Evolutionary conservation across 2,797 vertebrate genomes (phyloP), one percentile per base, ranked within the genome.

Genomic region (Euthynnus affinis): DNA sequence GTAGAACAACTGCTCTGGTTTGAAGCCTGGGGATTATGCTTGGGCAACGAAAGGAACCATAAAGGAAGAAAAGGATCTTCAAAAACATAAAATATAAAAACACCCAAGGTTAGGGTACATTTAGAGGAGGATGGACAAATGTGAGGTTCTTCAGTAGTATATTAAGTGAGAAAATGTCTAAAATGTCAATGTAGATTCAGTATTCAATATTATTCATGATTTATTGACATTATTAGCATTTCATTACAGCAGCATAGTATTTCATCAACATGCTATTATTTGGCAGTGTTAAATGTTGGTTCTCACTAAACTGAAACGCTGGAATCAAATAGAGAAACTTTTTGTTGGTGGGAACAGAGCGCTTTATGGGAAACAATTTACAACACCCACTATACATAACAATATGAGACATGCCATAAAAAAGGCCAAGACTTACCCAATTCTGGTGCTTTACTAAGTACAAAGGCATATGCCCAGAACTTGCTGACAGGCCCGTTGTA

Each of bases 401-500:
- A 57, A 52, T 20, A 52, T 51, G 3, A 73, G 18, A 61, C 9
- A n/a, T 18, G 34, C 5, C 9, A 61, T 51, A 2, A 67, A 57
- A 57, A 44, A 63, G 6, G 37, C 83, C 92, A 48, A 0, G 0
- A 88, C 97, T 98, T 94, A 99, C 98, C 98, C 89, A 99, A 94
- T 90, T 99, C 98, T 0, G 98, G 98, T 80, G 98, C 98, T 96
- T 99, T 99, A 94, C 98, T 99, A 80, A 99, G 96, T 78, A 99
- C 98, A 91, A 99, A 99, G 56, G 98, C 98, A 7, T 99, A 99
- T 1, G 98, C 98, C 98, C 98, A 99, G 95, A 99, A 99, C 95
- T 99, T 99, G 97, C 97, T 99, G 96, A 99, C 96, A 40, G 98
- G 98, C 91, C 98, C 98, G 73, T 98, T 98, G 96, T 99, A 99